These are phyloP conservation scores for Pristis pectinata DNA, from an alignment of 2,797 vertebrate genomes.

Conservation along the genomic window DNA sequence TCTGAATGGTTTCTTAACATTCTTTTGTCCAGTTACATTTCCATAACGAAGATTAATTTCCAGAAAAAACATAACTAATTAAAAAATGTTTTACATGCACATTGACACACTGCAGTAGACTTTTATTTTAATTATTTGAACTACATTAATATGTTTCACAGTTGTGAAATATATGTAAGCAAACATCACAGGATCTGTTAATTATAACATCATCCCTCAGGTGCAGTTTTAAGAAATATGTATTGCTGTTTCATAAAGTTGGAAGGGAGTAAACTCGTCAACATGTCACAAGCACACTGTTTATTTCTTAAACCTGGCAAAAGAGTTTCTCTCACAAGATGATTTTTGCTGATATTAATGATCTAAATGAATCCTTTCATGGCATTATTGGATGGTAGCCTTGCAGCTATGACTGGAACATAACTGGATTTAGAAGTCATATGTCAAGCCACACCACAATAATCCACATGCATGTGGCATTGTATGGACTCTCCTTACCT, in stretches of 20 bases:
- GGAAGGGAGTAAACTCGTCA: neutral
- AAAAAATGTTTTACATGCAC: neutral
- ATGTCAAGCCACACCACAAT: neutral
- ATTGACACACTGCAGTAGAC: neutral
- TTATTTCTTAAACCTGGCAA: neutral
- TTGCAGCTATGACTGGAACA: neutral
- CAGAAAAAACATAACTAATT: neutral
- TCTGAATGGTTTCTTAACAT: neutral
- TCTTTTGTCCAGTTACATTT: neutral
- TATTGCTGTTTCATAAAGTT: neutral
- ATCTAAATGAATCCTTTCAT: neutral
- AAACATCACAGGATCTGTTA: slow-evolving; percentile 22
- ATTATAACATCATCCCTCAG: slow-evolving; percentile 9
- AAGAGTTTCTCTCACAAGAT: neutral
- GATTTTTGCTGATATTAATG: neutral
- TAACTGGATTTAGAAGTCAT: slow-evolving; percentile 11
- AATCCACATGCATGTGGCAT: neutral
- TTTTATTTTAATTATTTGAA: neutral
- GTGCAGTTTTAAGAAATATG: neutral
- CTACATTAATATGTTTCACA: slow-evolving; percentile 24
- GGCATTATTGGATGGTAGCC: neutral
- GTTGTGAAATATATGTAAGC: neutral
- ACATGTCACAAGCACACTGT: neutral
- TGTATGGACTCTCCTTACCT: neutral
- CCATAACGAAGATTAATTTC: neutral